A percentile compares a stretch with the other conserved stretches of the same genome.
These are phyloP conservation scores for Mythimna loreyi DNA, from an alignment of 2,888 invertebrate species.

Conservation along the genomic window DNA sequence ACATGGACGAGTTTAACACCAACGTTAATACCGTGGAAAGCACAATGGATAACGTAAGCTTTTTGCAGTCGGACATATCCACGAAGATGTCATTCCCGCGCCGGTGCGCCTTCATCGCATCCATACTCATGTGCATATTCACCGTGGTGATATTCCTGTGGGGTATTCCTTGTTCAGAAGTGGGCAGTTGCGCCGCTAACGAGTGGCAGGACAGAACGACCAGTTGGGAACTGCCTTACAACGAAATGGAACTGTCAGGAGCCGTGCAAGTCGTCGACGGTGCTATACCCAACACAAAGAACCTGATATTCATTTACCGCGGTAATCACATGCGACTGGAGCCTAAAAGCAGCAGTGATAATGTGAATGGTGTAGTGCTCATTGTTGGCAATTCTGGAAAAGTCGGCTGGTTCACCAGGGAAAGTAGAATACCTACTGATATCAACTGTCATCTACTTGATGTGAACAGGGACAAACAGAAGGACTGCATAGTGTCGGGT, in stretches of 20 bases:
- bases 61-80: slow-evolving; percentile 86
- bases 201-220: slow-evolving; percentile 91
- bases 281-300: slow-evolving; percentile 92
- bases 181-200: slow-evolving; percentile 91
- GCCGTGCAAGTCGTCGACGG: slow-evolving; percentile 93
- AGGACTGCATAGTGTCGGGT: slow-evolving; percentile 94
- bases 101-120: slow-evolving; percentile 93
- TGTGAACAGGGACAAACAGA: slow-evolving; percentile 93
- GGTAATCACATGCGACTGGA: slow-evolving; percentile 92
- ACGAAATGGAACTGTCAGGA: slow-evolving; percentile 93
- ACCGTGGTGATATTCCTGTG: slow-evolving; percentile 94
- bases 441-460: slow-evolving; percentile 94
- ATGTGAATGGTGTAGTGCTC: slow-evolving; percentile 93
- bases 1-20: slow-evolving; percentile 87
- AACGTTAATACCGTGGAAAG: slow-evolving; percentile 86
- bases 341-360: slow-evolving; percentile 85
- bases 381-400: slow-evolving; percentile 93
- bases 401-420: slow-evolving; percentile 94
- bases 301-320: slow-evolving; percentile 94
- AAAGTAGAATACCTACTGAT: slow-evolving; percentile 92
- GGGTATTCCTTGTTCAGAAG: slow-evolving; percentile 94
- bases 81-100: slow-evolving; percentile 93
- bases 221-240: slow-evolving; percentile 93
- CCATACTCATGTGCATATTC: slow-evolving; percentile 93
- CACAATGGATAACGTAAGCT: slow-evolving; percentile 88